Percentiles rank a stretch among this genome's conserved stretches.
These are phyloP conservation scores for Andrena camellia DNA, from an alignment of 2,888 invertebrate genomes.

Conservation along the genomic window DNA sequence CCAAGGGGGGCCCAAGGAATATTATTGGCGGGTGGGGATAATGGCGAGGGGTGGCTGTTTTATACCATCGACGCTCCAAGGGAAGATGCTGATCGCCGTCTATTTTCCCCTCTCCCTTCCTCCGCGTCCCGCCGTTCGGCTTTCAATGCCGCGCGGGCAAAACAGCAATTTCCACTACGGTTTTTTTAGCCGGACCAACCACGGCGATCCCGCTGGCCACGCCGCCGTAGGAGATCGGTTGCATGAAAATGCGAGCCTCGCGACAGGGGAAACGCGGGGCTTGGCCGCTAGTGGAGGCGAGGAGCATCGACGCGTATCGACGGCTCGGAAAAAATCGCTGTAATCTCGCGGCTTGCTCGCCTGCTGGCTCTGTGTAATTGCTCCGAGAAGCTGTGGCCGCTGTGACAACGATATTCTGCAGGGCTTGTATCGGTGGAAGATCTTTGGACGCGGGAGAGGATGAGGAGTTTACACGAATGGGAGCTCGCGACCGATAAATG, in stretches of 20 bases:
- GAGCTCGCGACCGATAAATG: too few species aligned
- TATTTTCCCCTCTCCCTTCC: slow-evolving; percentile 42
- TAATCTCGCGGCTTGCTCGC: slow-evolving; percentile 47
- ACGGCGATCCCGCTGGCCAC: slow-evolving; percentile 42
- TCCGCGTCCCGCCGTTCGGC: slow-evolving; percentile 33
- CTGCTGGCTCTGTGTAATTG: background rate
- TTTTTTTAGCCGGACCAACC: slow-evolving; percentile 50
- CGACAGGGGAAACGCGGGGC: background rate
- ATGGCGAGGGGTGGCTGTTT: slow-evolving; percentile 46
- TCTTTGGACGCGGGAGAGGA: background rate
- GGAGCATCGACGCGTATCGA: slow-evolving; percentile 48
- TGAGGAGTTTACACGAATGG: background rate
- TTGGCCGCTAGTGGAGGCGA: slow-evolving; percentile 12
- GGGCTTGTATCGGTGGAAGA: background rate
- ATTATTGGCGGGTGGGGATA: slow-evolving; percentile 38
- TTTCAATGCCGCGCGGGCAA: slow-evolving; percentile 61
- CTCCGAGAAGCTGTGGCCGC: background rate
- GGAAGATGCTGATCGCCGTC: slow-evolving; percentile 64
- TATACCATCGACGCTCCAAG: slow-evolving; percentile 42
- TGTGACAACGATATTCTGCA: background rate
- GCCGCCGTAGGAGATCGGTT: background rate
- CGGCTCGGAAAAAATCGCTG: slow-evolving; percentile 36
- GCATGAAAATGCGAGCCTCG: slow-evolving; percentile 30
- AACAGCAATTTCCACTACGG: slow-evolving; percentile 69
- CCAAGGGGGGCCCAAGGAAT: slow-evolving; percentile 17